Evolutionary conservation across 2,797 vertebrate species (phyloP).

Genomic region (Hoplostethus mediterraneus): DNA sequence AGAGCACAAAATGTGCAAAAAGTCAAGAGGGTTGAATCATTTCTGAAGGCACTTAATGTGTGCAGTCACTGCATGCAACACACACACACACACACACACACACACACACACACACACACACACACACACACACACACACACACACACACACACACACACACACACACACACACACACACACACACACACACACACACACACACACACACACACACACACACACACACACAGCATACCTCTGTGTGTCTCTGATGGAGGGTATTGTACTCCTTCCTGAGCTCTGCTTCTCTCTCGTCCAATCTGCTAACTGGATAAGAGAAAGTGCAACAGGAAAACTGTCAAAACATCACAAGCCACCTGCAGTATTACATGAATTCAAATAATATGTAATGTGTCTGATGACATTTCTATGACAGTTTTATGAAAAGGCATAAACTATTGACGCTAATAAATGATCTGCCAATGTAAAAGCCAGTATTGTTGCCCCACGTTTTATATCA

Average conservation of each 20-base stretch:
- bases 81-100: not conserved
- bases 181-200: not conserved
- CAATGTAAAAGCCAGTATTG: not conserved
- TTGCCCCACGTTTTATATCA: not conserved
- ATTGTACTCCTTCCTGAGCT: conserved; percentile 96
- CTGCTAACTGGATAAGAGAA: conserved; percentile 89
- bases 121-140: not conserved
- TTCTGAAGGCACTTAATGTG: not conserved
- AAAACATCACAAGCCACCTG: too few relatives aligned
- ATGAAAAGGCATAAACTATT: not conserved
- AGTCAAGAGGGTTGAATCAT: too few relatives aligned
- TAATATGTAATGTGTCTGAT: not conserved
- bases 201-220: not conserved
- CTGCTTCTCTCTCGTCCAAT: conserved; percentile 95
- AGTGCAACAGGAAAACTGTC: not conserved
- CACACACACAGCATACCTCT: conserved; percentile 85
- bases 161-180: not conserved
- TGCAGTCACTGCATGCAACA: not conserved
- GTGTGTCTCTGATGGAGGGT: conserved; percentile 96
- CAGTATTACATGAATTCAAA: too few relatives aligned
- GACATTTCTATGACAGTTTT: too few relatives aligned
- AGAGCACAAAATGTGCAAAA: too few relatives aligned
- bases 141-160: not conserved
- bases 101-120: not conserved
- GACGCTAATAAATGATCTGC: not conserved